Evolutionary conservation across 1,140 invertebrate genomes (phyloP), one percentile per base, ranked within the genome.

Genomic region (Aphelinus atriplicis): DNA sequence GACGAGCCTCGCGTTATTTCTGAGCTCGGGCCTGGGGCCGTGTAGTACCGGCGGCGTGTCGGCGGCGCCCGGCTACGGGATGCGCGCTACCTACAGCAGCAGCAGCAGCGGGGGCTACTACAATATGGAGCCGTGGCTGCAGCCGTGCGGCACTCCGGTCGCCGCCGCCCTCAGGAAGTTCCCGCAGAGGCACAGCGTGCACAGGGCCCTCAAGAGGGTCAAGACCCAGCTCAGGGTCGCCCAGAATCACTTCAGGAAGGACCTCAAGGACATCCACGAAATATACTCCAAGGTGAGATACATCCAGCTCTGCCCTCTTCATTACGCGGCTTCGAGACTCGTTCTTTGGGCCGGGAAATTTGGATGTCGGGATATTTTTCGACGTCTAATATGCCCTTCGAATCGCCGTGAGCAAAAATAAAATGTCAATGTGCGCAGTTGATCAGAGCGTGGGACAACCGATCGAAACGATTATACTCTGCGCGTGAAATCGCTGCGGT

Each of bases 201-300:
- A 86, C 70, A 77, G 82, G 7, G 79, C 84, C 6, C 75, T 89
- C 7, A 85, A 88, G 66, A 80, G 82, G 61, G 86, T 89, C 10
- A 80, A 82, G 45, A 86, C 84, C 2, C 87, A 88, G 73, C 78
- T 88, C 7, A 81, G 83, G 56, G 81, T 86, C 10, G 86, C 87
- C 0, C 80, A 86, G 60, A 83, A 84, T 71, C 83, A 88, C 71
- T 87, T 86, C 73, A 80, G 78, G 53, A 82, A 81, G 57, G 76
- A 82, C 66, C 77, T 81, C 69, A 83, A 83, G 47, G 84, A 86
- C 56, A 81, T 87, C 51, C 81, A 81, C 53, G 78, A 84, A 46
- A 80, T 88, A 48, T 87, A 86, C 71, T 80, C 82, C n/a, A 84
- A 86, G 81, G 84, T 87, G 70, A 80, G 75, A 26, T 26, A 26